Evolutionary conservation across 2,797 vertebrate species (phyloP).

Genomic region (Apogon talboti): DNA sequence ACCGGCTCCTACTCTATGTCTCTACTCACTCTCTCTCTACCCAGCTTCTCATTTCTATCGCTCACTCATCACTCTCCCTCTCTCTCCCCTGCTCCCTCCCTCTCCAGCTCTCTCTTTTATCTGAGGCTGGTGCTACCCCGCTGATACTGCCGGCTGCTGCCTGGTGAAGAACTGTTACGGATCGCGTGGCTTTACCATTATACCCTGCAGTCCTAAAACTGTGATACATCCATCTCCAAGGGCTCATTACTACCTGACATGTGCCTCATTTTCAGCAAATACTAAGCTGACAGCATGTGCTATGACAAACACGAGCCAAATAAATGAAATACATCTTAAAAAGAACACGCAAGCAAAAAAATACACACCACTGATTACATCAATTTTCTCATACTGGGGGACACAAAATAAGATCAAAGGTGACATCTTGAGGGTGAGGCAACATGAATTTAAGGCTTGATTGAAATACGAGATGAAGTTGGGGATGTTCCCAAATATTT

Average conservation of each 20-base stretch:
- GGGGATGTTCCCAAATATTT: constrained; percentile 31
- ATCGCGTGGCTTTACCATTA: constrained; percentile 95
- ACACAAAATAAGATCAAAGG: constrained; percentile 58
- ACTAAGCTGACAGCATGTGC: constrained; percentile 63
- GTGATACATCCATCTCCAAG: constrained; percentile 85
- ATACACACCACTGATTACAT: constrained; percentile 52
- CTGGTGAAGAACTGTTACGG: constrained; percentile 97
- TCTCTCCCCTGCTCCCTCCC: constrained; percentile 83
- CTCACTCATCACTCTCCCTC: constrained; percentile 85
- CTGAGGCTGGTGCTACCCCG: constrained; percentile 89
- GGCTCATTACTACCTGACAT: constrained; percentile 79
- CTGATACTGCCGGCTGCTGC: constrained; percentile 96
- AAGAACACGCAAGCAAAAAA: constrained; percentile 31
- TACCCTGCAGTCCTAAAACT: constrained; percentile 92
- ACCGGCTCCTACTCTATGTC: constrained; percentile 77
- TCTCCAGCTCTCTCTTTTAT: constrained; percentile 85
- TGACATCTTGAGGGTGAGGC: constrained; percentile 51
- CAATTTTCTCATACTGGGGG: constrained; percentile 51
- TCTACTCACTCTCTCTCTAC: constrained; percentile 79
- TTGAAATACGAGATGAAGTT: constrained; percentile 59
- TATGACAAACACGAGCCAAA: constrained; percentile 33
- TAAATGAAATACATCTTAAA: constrained; percentile 58
- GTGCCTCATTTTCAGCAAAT: constrained; percentile 71
- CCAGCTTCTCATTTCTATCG: constrained; percentile 79
- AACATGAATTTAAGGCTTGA: constrained; percentile 59